Conservation (phyloP, 1,140 invertebrate genomes). For the Philaenus spumarius region DNA sequence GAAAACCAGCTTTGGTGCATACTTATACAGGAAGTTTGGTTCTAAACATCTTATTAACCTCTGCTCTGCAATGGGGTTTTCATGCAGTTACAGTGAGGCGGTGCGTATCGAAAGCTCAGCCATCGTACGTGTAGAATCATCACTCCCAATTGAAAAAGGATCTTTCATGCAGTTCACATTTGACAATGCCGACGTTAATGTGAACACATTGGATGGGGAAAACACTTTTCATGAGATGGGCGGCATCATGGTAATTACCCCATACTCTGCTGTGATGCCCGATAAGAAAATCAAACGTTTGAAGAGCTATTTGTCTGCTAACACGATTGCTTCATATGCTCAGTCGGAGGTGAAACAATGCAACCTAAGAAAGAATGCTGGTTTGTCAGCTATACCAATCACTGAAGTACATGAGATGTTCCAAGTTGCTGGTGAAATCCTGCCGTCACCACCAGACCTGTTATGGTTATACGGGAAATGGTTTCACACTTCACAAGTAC, state of each 20-base stretch:
- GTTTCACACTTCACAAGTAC: too few relatives aligned
- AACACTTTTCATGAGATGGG: too few relatives aligned
- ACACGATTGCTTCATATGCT: constrained; percentile 5
- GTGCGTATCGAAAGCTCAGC: constrained; percentile 21
- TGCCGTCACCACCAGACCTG: neutral
- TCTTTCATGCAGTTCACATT: too few relatives aligned
- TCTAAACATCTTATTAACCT: constrained; percentile 20
- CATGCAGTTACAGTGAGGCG: constrained; percentile 21
- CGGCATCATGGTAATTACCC: constrained; percentile 22
- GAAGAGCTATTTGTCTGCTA: constrained; percentile 7
- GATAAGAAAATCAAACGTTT: constrained; percentile 10
- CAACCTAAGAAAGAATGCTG: constrained; percentile 8
- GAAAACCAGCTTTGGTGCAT: too few relatives aligned
- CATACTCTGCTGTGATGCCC: constrained; percentile 13
- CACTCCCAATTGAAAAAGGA: constrained; percentile 20
- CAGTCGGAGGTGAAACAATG: too few relatives aligned
- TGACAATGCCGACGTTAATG: too few relatives aligned
- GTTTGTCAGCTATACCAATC: too few relatives aligned
- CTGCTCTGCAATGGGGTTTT: too few relatives aligned
- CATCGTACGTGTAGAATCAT: constrained; percentile 15
- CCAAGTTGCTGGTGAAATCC: too few relatives aligned
- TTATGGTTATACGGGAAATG: too few relatives aligned
- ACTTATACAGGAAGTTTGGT: too few relatives aligned
- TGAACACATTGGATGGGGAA: constrained; percentile 22
- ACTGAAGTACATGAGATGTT: too few relatives aligned